These are phyloP conservation scores for Drepana arcuata DNA, from an alignment of 1,140 invertebrate genomes.

Conservation along the genomic window DNA sequence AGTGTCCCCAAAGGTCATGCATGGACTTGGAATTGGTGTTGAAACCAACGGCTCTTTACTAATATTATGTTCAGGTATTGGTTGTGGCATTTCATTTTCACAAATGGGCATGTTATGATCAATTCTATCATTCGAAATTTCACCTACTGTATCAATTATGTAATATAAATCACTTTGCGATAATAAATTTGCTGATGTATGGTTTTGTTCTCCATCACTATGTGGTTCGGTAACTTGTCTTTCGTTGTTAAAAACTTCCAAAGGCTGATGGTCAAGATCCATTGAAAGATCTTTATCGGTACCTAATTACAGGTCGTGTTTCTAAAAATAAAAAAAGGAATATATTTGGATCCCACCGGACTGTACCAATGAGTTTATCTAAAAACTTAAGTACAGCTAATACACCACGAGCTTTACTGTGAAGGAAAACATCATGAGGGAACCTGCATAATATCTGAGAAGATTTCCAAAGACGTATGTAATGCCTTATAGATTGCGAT, in stretches of 20 bases:
- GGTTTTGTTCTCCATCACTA: slow-evolving; percentile 3
- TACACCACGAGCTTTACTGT: no score
- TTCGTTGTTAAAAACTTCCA: slow-evolving; percentile 4
- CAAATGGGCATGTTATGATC: slow-evolving; percentile 2
- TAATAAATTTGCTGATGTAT: slow-evolving; percentile 6
- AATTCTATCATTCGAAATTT: slow-evolving; percentile 8
- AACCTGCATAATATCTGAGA: no score
- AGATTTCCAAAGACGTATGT: no score
- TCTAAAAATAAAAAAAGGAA: no score
- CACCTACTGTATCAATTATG: slow-evolving; percentile 7
- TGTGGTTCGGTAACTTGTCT: slow-evolving; percentile 4
- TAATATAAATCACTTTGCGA: slow-evolving; percentile 7
- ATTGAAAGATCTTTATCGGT: slow-evolving; percentile 1
- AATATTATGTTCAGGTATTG: slow-evolving; percentile 7
- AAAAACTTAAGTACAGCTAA: no score
- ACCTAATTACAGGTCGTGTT: slow-evolving; percentile 6
- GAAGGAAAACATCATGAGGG: no score
- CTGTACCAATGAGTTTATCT: no score
- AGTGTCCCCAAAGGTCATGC: slow-evolving; percentile 7
- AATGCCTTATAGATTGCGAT: no score
- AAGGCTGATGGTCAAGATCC: slow-evolving; percentile 2
- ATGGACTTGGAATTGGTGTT: slow-evolving; percentile 8
- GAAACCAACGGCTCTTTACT: slow-evolving; percentile 6
- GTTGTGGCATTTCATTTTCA: slow-evolving; percentile 9
- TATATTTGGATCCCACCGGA: no score